Conservation (phyloP, 2,797 vertebrate species). For the Chaenodraco wilsoni region DNA sequence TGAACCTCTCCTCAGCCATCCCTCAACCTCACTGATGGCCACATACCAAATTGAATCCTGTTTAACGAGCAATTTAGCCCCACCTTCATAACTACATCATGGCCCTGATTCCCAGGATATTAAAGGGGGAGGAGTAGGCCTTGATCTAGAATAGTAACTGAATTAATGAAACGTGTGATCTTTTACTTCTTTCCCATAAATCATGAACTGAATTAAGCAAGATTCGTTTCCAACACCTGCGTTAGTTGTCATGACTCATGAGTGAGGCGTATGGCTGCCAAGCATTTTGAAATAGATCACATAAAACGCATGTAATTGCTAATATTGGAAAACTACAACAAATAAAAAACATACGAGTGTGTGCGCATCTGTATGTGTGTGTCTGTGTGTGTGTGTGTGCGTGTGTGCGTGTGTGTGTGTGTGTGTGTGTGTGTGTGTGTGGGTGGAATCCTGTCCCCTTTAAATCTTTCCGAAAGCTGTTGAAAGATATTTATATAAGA, state of each 20-base stretch:
- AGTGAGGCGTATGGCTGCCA: not conserved
- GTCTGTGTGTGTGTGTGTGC: no score
- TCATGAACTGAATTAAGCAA: not conserved
- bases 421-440: no score
- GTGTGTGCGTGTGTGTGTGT: no score
- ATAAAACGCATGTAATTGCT: not conserved
- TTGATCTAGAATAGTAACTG: not conserved
- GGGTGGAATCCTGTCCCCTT: no score
- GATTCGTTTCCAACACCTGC: not conserved
- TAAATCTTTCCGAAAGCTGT: no score
- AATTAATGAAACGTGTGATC: not conserved
- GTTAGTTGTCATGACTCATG: not conserved
- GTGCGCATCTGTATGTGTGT: no score
- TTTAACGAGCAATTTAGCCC: conserved; percentile 24
- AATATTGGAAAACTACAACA: not conserved
- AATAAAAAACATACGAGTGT: no score
- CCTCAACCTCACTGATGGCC: conserved; percentile 32
- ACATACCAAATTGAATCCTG: conserved; percentile 51
- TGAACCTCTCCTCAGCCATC: conserved; percentile 23
- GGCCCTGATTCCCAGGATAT: conserved; percentile 9
- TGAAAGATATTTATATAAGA: no score
- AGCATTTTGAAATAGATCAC: not conserved
- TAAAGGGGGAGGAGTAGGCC: not conserved
- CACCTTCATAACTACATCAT: conserved; percentile 22
- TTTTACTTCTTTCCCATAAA: not conserved